phyloP scores from a whole-genome alignment of 1,140 invertebrate species.

The Aradophagus sp. region DNA sequence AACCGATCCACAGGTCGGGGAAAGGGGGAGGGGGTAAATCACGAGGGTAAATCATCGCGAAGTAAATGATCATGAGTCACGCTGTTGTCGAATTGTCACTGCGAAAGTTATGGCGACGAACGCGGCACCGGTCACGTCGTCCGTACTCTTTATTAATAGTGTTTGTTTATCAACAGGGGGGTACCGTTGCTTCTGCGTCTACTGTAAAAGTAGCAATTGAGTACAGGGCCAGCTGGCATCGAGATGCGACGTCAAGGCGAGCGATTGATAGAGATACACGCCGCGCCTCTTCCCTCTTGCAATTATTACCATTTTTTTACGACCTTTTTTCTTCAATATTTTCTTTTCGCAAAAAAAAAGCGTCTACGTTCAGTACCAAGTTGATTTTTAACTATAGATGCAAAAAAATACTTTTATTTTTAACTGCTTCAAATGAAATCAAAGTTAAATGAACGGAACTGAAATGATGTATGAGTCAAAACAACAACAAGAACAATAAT shows the following conservation, averaged over 20 bases:
- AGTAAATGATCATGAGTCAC: background rate
- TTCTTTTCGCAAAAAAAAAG: conserved; percentile 1
- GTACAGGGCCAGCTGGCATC: conserved; percentile 54
- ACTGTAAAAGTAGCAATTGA: conserved; percentile 54
- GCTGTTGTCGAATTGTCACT: conserved; percentile 14
- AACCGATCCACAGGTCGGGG: too few species aligned
- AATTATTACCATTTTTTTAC: background rate
- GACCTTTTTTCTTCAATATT: background rate
- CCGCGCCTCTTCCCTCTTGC: conserved; percentile 3
- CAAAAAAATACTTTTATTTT: too few species aligned
- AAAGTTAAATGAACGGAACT: too few species aligned
- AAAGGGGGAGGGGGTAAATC: too few species aligned
- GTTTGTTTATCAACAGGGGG: conserved; percentile 36
- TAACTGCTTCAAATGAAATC: too few species aligned
- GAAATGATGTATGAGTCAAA: too few species aligned
- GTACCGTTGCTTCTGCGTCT: conserved; percentile 18
- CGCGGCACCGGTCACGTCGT: too few species aligned
- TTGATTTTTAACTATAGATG: too few species aligned
- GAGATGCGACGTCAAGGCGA: conserved; percentile 41
- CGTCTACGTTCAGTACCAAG: too few species aligned
- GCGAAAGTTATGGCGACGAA: conserved; percentile 10
- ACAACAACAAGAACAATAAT: background rate
- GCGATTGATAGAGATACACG: conserved; percentile 33
- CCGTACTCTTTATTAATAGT: conserved; percentile 39
- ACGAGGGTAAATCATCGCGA: background rate